Base-by-base conservation (phyloP, 2,888 invertebrate genomes). In the Liodrosophila aerea region DNA sequence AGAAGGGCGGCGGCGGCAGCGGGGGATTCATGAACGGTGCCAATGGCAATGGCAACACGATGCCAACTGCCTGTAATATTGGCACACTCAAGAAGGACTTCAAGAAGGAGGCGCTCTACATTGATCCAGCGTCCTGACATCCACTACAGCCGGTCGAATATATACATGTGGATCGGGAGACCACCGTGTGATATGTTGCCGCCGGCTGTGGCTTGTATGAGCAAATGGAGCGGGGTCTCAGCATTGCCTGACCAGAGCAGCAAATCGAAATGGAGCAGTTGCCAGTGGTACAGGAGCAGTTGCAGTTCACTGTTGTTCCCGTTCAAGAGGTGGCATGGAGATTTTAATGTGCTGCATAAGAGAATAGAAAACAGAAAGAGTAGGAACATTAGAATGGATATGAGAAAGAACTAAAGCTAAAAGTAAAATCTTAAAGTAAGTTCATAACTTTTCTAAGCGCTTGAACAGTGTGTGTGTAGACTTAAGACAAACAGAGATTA, bases 131-230 rank as follows among this genome's bases (percentile, higher is more conserved):
- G 87, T 96, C 96, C 93, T 96, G 96, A 96, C 96, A 96, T 87
- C 95, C 95, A 91, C 93, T 93, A 90, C 94, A 95, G 92, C 94
- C 95, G 92, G 96, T 96, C 93, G 96, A 96, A 91, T 96, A 95
- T 91, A 96, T 96, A 89, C 96, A 96, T 91, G 95, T 96, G 92
- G 96, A 97, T 92, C 94, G 96, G 90, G 96, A 96, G 92, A 96
- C 96, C 90, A 96, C 96, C 87, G 96, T 97, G 92, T 95, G 94
- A 94, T 90, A 89, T 90, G 90, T 88, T 87, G 85, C 87, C 67
- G 73, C 78, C 82, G 86, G 85, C 76, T 85, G 67, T 81, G 74
- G 77, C 63, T 53, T 58, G 30, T 76, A 65, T 41, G 57, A 81
- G 56, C 71, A 82, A 52, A 67, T 76, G 64, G 80, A 76, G 68